Evolutionary conservation across 2,888 invertebrate genomes (phyloP), one percentile per base, ranked within the genome.

Genomic region (Oscheius sp.): DNA sequence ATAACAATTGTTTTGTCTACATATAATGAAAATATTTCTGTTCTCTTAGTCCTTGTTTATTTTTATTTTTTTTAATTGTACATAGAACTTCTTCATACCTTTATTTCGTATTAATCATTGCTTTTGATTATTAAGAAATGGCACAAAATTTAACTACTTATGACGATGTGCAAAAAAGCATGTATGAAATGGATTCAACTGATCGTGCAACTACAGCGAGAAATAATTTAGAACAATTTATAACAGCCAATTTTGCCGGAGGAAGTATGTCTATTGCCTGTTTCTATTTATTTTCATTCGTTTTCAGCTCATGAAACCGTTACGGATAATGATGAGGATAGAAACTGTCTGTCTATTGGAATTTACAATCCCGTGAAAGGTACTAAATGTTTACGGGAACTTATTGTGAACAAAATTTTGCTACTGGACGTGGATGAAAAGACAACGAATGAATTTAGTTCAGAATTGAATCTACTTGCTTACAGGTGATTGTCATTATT

Each of bases 211-310:
- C 9, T 6, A n/a, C 53, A 16, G 35, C 69, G 16, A 29, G 35
- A 45, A 29, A 25, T n/a, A 66, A 72, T 35, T 56, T 76, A 49
- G 27, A 68, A 27, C 63, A 70, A 68, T 74, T 75, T 16, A 35
- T 78, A 16, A 73, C 74, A 18, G 71, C 68, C n/a, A 78, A 78
- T 71, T 72, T 74, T 56, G n/a, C 69, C 18, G 66, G 66, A 13
- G 66, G 49, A 23, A 18, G 61, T 61, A 2, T 58, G 16, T 25
- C 21, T 55, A 5, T 13, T 55, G 56, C 7, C 49, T 7, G 13
- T 49, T 49, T 21, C 3, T 18, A 55, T 55, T 55, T 41, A 12
- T 35, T 7, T 29, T 55, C 6, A 35, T 35, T 3, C 21, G 7
- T 25, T 13, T 58, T 25, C 58, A 58, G 29, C 16, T 0, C 3